Conservation (phyloP, 2,797 vertebrate species). For the Euthynnus affinis region DNA sequence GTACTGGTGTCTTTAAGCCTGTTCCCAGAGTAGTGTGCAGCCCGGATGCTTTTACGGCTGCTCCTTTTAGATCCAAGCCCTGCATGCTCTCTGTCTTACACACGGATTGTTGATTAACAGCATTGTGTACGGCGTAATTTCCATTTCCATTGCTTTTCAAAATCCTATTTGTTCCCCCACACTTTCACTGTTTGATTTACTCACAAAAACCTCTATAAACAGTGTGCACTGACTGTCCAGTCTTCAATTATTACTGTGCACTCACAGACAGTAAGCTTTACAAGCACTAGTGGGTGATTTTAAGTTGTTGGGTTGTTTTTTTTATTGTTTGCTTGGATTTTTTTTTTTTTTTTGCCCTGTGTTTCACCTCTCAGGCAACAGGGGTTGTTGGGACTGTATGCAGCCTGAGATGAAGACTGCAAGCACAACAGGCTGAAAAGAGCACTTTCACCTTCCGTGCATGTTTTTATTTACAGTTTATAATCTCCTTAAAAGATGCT, state of each 20-base stretch:
- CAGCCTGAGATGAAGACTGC: background rate
- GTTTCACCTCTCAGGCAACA: background rate
- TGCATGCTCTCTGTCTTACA: conserved; percentile 1
- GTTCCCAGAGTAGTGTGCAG: conserved; percentile 37
- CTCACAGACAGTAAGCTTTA: background rate
- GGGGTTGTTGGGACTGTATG: conserved; percentile 12
- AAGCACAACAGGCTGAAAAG: background rate
- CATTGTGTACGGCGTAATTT: background rate
- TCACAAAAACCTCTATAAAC: conserved; percentile 16
- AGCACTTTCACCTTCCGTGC: background rate
- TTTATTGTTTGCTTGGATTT: too few species aligned
- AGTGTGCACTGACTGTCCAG: background rate
- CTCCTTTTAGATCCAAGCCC: conserved; percentile 22
- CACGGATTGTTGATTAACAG: conserved; percentile 37
- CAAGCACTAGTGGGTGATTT: background rate
- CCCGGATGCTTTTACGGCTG: conserved; percentile 30
- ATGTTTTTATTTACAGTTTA: background rate
- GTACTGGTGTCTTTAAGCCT: conserved; percentile 26
- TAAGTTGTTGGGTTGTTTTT: background rate
- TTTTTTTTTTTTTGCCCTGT: background rate
- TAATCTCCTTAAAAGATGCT: background rate
- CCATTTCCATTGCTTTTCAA: conserved; percentile 10
- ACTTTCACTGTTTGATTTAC: conserved; percentile 25
- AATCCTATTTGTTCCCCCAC: conserved; percentile 3
- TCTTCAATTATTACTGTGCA: background rate